Conservation (phyloP, 2,888 invertebrate genomes). For the Eudasyphora cyanicolor region DNA sequence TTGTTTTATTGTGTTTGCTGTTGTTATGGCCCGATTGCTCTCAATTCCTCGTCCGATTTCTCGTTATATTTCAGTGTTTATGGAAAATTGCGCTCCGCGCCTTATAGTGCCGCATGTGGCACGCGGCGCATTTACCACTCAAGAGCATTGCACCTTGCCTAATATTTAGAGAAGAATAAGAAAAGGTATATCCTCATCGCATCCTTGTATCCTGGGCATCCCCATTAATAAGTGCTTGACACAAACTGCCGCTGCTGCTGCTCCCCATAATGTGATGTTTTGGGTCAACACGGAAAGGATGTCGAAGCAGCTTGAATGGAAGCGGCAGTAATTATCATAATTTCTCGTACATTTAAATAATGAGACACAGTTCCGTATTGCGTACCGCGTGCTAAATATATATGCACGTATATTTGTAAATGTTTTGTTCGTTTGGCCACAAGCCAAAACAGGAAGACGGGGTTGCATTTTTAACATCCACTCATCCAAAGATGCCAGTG, state of each 20-base stretch:
- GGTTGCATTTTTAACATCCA: neutral
- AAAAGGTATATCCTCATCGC: neutral
- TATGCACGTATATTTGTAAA: too few species aligned
- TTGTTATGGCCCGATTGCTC: slow-evolving; percentile 13
- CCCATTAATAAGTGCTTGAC: slow-evolving; percentile 12
- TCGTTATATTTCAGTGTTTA: slow-evolving; percentile 24
- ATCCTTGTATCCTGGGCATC: neutral
- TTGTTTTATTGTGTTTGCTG: slow-evolving; percentile 48
- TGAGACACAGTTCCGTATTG: neutral
- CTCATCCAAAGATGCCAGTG: neutral
- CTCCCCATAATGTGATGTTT: neutral
- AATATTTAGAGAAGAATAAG: slow-evolving; percentile 30
- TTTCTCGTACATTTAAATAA: neutral
- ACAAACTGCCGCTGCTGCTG: neutral
- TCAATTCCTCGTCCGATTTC: slow-evolving; percentile 20
- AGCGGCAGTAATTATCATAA: slow-evolving; percentile 17
- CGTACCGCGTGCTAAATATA: too few species aligned
- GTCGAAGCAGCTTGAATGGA: neutral
- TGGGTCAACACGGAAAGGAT: neutral
- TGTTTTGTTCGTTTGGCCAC: slow-evolving; percentile 3
- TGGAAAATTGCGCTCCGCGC: neutral
- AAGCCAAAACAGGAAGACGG: slow-evolving; percentile 4
- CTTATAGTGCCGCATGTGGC: slow-evolving; percentile 58
- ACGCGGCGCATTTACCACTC: slow-evolving; percentile 58
- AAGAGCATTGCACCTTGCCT: slow-evolving; percentile 63